Evolutionary conservation across 2,888 invertebrate genomes (phyloP).

Genomic region (Electrophaes corylata): DNA sequence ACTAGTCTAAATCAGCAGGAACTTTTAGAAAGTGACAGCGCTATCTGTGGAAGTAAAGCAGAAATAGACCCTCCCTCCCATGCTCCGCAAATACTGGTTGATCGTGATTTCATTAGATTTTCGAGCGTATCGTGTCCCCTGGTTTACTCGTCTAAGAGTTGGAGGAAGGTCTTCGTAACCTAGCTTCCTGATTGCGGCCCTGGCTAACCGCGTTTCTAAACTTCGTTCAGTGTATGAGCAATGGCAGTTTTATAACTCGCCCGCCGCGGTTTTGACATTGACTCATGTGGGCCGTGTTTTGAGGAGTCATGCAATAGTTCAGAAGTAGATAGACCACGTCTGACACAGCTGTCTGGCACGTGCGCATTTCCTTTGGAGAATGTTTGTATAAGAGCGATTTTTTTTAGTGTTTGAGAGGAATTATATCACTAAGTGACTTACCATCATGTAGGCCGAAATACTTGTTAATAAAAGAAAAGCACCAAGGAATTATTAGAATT

Average conservation of each 20-base stretch:
- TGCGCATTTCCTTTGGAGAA: not conserved
- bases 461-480: too few species aligned
- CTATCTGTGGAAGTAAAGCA: too few species aligned
- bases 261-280: slow-evolving; percentile 26
- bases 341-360: slow-evolving; percentile 6
- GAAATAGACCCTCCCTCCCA: too few species aligned
- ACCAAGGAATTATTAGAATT: too few species aligned
- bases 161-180: too few species aligned
- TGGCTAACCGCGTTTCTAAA: slow-evolving; percentile 29
- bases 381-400: not conserved
- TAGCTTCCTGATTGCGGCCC: not conserved
- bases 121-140: too few species aligned
- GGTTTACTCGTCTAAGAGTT: too few species aligned
- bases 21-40: too few species aligned
- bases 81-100: too few species aligned
- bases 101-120: too few species aligned
- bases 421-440: not conserved
- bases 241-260: slow-evolving; percentile 36
- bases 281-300: slow-evolving; percentile 21
- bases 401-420: not conserved
- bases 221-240: slow-evolving; percentile 33
- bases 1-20: too few species aligned
- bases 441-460: too few species aligned
- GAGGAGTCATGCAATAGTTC: slow-evolving; percentile 16
- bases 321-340: slow-evolving; percentile 20